phyloP scores from a whole-genome alignment of 2,797 vertebrate genomes.

The Cichlasoma orientale region DNA sequence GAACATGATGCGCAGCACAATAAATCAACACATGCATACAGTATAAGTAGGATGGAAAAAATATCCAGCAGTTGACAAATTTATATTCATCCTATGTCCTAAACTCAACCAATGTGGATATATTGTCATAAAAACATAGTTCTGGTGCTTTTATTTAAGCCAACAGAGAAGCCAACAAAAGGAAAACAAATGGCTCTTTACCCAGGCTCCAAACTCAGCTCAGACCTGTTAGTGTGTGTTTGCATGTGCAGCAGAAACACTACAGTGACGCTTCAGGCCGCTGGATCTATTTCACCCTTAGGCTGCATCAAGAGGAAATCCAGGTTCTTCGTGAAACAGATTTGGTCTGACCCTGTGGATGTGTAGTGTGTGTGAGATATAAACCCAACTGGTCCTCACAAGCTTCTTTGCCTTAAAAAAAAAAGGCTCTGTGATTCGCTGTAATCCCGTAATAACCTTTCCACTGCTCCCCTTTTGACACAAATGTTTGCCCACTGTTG shows the following conservation, averaged over 20 bases:
- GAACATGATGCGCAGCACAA: not conserved
- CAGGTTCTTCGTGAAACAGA: constrained; percentile 64
- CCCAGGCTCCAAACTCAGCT: constrained; percentile 12
- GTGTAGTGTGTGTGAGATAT: constrained; percentile 29
- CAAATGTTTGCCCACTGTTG: constrained; percentile 62
- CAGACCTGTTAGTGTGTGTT: not conserved
- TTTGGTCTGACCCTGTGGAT: constrained; percentile 56
- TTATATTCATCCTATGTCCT: not conserved
- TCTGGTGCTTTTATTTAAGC: constrained; percentile 5
- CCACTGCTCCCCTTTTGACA: constrained; percentile 49
- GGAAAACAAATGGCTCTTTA: constrained; percentile 31
- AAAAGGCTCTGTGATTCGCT: constrained; percentile 58
- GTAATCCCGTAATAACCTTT: constrained; percentile 75
- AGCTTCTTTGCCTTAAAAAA: constrained; percentile 47
- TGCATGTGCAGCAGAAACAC: constrained; percentile 30
- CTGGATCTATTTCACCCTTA: constrained; percentile 38
- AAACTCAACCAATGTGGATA: not conserved
- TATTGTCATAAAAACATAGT: constrained; percentile 1
- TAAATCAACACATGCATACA: constrained; percentile 3
- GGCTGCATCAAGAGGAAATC: constrained; percentile 63
- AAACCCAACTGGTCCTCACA: constrained; percentile 58
- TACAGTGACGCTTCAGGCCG: constrained; percentile 29
- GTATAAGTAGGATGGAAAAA: not conserved
- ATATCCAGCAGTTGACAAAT: not conserved
- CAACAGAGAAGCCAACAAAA: constrained; percentile 1